phyloP scores from a whole-genome alignment of 2,113 vertebrate genomes.

The Fregata magnificens region DNA sequence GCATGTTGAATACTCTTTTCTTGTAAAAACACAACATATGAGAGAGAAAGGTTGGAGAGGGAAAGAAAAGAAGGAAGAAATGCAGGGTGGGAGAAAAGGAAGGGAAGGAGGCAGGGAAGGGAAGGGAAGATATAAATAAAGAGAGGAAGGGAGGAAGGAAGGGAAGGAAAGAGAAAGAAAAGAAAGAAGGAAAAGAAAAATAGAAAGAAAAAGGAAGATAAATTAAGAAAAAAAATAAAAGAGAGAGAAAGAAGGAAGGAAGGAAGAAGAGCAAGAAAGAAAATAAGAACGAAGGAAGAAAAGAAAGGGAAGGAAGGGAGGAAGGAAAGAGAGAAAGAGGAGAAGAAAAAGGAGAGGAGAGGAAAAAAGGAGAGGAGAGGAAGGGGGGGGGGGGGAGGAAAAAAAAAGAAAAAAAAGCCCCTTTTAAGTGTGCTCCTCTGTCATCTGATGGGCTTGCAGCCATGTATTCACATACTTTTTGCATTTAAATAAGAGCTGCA shows the following conservation, averaged over 20 bases:
- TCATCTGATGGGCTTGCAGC: neutral
- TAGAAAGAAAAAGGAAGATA: too few relatives aligned
- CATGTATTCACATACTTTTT: neutral
- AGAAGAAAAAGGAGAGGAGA: too few relatives aligned
- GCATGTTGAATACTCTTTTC: neutral
- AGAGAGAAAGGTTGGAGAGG: neutral
- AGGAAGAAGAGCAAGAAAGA: neutral
- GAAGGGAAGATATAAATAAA: too few relatives aligned
- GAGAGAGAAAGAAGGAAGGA: too few relatives aligned
- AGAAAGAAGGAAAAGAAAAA: neutral
- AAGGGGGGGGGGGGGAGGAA: too few relatives aligned
- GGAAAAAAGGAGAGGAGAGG: too few relatives aligned
- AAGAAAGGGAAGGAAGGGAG: neutral
- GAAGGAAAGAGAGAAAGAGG: neutral
- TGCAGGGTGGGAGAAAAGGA: neutral
- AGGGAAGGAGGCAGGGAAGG: too few relatives aligned
- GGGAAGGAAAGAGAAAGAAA: too few relatives aligned
- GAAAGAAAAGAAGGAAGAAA: neutral
- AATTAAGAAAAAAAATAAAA: too few relatives aligned
- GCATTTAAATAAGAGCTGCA: neutral
- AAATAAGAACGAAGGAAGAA: too few relatives aligned
- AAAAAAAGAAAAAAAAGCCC: rapidly evolving
- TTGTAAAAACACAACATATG: neutral
- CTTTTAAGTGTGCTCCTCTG: neutral
- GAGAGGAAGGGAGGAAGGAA: too few relatives aligned